Evolutionary conservation across 64 coral and sea anemone genomes (phyloP).

Genomic region (Stylophora pistillata): DNA sequence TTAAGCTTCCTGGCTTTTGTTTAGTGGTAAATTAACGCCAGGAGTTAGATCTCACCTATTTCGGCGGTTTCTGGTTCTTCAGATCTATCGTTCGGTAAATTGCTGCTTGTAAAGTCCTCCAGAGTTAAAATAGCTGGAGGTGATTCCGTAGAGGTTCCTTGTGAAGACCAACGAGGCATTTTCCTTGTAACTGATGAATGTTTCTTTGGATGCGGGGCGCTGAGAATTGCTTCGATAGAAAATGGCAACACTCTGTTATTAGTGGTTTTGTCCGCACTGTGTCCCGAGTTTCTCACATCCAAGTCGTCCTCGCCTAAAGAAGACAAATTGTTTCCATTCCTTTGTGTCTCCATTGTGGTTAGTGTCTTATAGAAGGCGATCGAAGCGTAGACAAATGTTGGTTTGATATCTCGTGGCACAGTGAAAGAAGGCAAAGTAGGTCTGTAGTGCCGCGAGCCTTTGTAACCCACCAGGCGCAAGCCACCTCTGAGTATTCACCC

Average conservation of each 20-base stretch:
- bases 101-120: constrained; percentile 60
- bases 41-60: constrained; percentile 27
- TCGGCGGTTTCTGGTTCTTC: constrained; percentile 1
- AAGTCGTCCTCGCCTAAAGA: constrained; percentile 7
- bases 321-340: constrained; percentile 1
- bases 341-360: constrained; percentile 35
- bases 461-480: constrained; percentile 13
- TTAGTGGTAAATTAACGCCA: neutral
- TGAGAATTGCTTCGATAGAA: constrained; percentile 89
- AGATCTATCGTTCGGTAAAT: constrained; percentile 26
- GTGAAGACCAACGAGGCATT: neutral
- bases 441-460: constrained; percentile 8
- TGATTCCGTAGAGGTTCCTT: neutral
- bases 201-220: constrained; percentile 85
- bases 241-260: constrained; percentile 80
- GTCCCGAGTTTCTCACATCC: constrained; percentile 13
- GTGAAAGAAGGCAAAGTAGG: neutral
- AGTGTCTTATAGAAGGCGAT: neutral
- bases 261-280: neutral
- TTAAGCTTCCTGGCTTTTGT: constrained; percentile 14
- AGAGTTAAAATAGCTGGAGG: constrained; percentile 45
- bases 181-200: constrained; percentile 11
- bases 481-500: constrained; percentile 52
- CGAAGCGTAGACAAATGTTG: neutral
- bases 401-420: neutral